Evolutionary conservation across 2,113 vertebrate species (phyloP), one percentile per base, ranked within the genome.

Genomic region (Acrocephalus arundinaceus): DNA sequence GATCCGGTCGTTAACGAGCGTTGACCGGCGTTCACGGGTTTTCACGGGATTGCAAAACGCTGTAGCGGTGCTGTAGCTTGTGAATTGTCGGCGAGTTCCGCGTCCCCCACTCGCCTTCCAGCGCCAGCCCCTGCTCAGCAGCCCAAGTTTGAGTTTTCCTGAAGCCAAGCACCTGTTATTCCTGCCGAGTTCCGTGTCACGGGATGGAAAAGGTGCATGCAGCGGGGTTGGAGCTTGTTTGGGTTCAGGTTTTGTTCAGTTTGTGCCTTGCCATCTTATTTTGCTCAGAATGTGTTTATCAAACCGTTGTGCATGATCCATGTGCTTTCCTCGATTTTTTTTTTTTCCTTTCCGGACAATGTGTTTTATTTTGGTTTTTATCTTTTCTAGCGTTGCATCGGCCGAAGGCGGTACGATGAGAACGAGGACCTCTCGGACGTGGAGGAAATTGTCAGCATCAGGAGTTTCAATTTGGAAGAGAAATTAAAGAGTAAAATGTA

Each of bases 361-460:
- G 58, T 85, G 51, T 45, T 97, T 84, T 97, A 95, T 95, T 92
- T 83, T 46, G 39, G 1, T 80, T 87, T 87, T 81, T 87, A 91
- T 97, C 90, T 98, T 94, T 97, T 93, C 82, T 86, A 99, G 99
- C 99, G 99, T 59, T 98, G 99, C 91, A 98, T 99, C 91, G 98
- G 98, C 97, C 98, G 99, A 94, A 98, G 98, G 97, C 98, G 99
- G 90, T 99, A 99, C 96, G 99, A 99, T 87, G 99, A 99, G 87
- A 98, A 99, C 93, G 99, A 99, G 87, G 99, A 99, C 95, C 91
- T 99, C 71, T 99, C 99, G 33, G 99, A 99, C 80, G 99, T 99
- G 84, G 99, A 99, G 87, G 99, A 99, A 95, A 99, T 99, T 25
- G 98, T 98, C 66, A 99, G 99, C 96, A 98, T 99, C 96, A 97